phyloP scores from a whole-genome alignment of 1,140 invertebrate genomes.

The Mercenaria mercenaria region DNA sequence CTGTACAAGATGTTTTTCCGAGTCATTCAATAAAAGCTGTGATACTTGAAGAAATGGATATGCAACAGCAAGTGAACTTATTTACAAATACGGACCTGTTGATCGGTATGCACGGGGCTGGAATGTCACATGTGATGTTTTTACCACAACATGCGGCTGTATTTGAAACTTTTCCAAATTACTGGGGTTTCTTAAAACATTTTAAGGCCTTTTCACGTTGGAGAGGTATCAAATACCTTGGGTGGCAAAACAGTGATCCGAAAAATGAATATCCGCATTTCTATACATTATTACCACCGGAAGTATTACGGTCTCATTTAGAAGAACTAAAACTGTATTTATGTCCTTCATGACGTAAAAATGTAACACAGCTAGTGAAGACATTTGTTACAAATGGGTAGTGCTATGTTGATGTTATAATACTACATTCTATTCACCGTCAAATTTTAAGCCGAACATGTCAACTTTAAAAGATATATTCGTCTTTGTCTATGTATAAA shows the following conservation, averaged over 20 bases:
- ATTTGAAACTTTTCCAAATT: constrained; percentile 93
- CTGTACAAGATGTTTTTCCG: constrained; percentile 40
- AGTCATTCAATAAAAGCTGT: constrained; percentile 68
- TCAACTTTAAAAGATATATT: no score
- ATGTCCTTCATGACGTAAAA: not conserved
- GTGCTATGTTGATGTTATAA: no score
- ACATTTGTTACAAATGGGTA: no score
- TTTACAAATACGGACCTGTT: constrained; percentile 94
- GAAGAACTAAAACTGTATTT: not conserved
- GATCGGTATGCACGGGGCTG: constrained; percentile 98
- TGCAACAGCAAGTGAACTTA: constrained; percentile 77
- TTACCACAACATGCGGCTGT: constrained; percentile 97
- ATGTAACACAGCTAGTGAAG: no score
- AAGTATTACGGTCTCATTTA: constrained; percentile 22
- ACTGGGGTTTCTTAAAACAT: constrained; percentile 57
- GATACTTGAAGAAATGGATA: constrained; percentile 74
- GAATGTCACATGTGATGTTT: constrained; percentile 97
- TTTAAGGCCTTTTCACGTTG: constrained; percentile 50
- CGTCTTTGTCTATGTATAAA: no score
- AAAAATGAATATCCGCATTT: constrained; percentile 44
- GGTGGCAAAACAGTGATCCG: constrained; percentile 44
- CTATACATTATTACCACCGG: constrained; percentile 50
- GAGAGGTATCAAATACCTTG: constrained; percentile 46
- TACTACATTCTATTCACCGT: no score
- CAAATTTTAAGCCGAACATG: no score